A percentile compares a stretch with the other conserved stretches of the same genome.
phyloP scores from a whole-genome alignment of 2,888 invertebrate species.

The Deroplatys truncata region DNA sequence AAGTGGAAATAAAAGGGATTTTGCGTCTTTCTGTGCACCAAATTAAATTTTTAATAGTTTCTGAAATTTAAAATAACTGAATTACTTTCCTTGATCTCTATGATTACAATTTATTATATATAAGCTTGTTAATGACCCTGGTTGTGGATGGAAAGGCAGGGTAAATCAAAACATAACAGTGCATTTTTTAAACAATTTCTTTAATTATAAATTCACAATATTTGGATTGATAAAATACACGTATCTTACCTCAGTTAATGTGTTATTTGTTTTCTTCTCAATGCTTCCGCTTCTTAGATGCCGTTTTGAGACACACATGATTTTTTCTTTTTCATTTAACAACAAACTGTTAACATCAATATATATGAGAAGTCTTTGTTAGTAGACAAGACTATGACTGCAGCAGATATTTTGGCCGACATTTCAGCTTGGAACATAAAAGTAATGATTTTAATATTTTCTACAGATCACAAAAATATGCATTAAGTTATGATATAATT shows the following conservation, averaged over 20 bases:
- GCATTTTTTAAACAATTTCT: slow-evolving; percentile 18
- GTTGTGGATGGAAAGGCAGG: background rate
- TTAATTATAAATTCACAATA: slow-evolving; percentile 23
- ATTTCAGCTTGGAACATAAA: background rate
- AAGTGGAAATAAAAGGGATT: too few species aligned
- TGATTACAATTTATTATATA: too few species aligned
- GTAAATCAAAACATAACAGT: background rate
- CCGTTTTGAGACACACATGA: slow-evolving; percentile 1
- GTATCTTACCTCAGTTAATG: slow-evolving; percentile 10
- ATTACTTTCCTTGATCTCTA: too few species aligned
- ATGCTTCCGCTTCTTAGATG: background rate
- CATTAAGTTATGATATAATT: background rate
- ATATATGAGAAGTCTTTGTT: background rate
- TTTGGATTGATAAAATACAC: slow-evolving; percentile 20
- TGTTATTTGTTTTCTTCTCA: background rate
- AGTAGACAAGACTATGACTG: background rate
- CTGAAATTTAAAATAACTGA: too few species aligned
- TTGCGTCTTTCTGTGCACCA: too few species aligned
- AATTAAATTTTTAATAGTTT: too few species aligned
- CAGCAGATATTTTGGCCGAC: background rate
- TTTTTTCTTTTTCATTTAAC: slow-evolving; percentile 7
- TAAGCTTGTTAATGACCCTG: too few species aligned
- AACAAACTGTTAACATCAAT: slow-evolving; percentile 11
- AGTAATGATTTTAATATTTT: background rate
- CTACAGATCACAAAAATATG: background rate